These are phyloP conservation scores for Clarias pachynema DNA, from an alignment of 2,797 vertebrate genomes.

Conservation along the genomic window DNA sequence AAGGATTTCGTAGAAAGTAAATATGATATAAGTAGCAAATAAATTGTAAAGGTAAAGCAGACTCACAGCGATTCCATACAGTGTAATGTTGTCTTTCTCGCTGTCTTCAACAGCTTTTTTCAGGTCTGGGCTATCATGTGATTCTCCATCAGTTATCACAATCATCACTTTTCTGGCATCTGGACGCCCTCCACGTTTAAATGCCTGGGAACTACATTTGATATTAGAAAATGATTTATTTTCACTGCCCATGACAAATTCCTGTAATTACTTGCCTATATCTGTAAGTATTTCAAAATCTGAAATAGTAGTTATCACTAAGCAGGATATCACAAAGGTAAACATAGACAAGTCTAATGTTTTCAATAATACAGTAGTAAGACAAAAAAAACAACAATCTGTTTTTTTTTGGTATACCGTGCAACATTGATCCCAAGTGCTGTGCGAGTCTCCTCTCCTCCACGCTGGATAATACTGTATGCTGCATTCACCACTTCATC, in stretches of 20 bases:
- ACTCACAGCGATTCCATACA: slow-evolving; percentile 95
- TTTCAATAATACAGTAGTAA: background rate
- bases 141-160: slow-evolving; percentile 96
- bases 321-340: background rate
- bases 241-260: background rate
- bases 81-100: slow-evolving; percentile 90
- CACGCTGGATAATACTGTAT: slow-evolving; percentile 85
- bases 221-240: background rate
- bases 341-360: background rate
- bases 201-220: slow-evolving; percentile 82
- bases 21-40: background rate
- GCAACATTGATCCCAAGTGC: slow-evolving; percentile 78
- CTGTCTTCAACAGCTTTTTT: slow-evolving; percentile 84
- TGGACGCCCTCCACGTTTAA: slow-evolving; percentile 89
- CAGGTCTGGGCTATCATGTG: slow-evolving; percentile 91
- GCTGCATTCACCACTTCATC: slow-evolving; percentile 88
- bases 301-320: background rate
- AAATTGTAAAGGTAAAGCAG: background rate
- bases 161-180: slow-evolving; percentile 97
- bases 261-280: background rate
- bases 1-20: background rate
- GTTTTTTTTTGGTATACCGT: slow-evolving; percentile 54
- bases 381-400: background rate
- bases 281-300: background rate
- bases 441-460: slow-evolving; percentile 90